phyloP scores from a whole-genome alignment of 2,888 invertebrate species.

The Caenorhabditis panamensis region DNA sequence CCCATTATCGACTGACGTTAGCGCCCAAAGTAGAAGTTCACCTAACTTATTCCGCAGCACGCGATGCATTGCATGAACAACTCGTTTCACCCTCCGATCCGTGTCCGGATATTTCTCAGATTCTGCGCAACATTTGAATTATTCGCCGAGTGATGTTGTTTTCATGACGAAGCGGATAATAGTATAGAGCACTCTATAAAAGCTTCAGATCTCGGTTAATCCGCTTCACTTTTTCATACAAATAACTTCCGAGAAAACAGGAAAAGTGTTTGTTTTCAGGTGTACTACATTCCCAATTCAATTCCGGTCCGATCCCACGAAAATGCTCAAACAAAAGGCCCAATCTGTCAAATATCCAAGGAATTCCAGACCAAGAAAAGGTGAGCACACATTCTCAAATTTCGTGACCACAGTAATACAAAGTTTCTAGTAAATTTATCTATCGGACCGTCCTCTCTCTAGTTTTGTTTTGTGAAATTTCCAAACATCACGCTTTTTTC shows the following conservation, averaged over 20 bases:
- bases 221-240: neutral
- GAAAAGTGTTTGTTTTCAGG: neutral
- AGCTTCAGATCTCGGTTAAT: neutral
- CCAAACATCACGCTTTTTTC: too few species aligned
- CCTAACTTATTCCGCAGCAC: slow-evolving; percentile 51
- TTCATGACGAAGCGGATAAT: neutral
- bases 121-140: slow-evolving; percentile 9
- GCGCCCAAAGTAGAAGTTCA: slow-evolving; percentile 36
- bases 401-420: too few species aligned
- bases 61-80: slow-evolving; percentile 36
- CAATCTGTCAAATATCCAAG: slow-evolving; percentile 59
- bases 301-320: neutral
- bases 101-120: slow-evolving; percentile 4
- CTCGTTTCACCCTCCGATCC: slow-evolving; percentile 5
- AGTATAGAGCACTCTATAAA: slow-evolving; percentile 12
- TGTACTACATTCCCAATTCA: neutral
- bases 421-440: too few species aligned
- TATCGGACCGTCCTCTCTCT: too few species aligned
- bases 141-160: slow-evolving; percentile 4
- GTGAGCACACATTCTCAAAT: slow-evolving; percentile 16
- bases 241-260: neutral
- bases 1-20: slow-evolving; percentile 10
- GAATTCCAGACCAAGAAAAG: slow-evolving; percentile 51
- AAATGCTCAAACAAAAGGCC: slow-evolving; percentile 59
- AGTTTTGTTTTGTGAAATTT: too few species aligned